Percentiles rank a stretch among this genome's conserved stretches.
These are phyloP conservation scores for Machaerirhynchus nigripectus DNA, from an alignment of 2,113 vertebrate genomes.

Conservation along the genomic window DNA sequence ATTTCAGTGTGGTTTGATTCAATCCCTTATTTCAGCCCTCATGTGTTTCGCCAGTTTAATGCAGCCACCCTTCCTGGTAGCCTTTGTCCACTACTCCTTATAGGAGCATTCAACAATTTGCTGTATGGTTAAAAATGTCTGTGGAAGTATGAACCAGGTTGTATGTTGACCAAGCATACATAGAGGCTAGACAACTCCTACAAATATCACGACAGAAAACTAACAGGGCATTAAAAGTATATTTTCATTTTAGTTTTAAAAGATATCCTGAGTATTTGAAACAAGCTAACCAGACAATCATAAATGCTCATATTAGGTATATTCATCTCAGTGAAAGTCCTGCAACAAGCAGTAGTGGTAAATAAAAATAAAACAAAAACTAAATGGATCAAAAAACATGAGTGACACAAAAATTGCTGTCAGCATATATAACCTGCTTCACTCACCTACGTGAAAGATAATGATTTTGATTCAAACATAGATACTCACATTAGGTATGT, in stretches of 20 bases:
- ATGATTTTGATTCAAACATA: background rate
- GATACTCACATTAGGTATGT: background rate
- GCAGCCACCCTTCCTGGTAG: background rate
- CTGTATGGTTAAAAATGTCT: background rate
- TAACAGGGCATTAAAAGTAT: background rate
- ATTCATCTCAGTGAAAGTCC: background rate
- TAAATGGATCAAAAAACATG: background rate
- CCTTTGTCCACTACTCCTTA: background rate
- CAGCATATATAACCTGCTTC: background rate
- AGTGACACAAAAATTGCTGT: background rate
- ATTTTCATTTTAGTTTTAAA: background rate
- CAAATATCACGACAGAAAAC: background rate
- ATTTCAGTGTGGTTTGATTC: background rate
- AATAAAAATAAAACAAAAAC: slow-evolving; percentile 1
- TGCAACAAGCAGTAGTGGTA: background rate
- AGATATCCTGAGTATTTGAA: background rate
- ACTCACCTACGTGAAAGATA: background rate
- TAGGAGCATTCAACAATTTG: background rate
- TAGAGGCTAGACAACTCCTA: background rate
- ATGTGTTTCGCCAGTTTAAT: background rate
- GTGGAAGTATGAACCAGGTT: background rate
- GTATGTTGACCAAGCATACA: background rate
- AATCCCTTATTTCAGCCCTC: background rate
- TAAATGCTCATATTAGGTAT: background rate
- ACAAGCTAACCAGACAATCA: background rate